Evolutionary conservation across 2,797 vertebrate species (phyloP).

Genomic region (Argya squamiceps): DNA sequence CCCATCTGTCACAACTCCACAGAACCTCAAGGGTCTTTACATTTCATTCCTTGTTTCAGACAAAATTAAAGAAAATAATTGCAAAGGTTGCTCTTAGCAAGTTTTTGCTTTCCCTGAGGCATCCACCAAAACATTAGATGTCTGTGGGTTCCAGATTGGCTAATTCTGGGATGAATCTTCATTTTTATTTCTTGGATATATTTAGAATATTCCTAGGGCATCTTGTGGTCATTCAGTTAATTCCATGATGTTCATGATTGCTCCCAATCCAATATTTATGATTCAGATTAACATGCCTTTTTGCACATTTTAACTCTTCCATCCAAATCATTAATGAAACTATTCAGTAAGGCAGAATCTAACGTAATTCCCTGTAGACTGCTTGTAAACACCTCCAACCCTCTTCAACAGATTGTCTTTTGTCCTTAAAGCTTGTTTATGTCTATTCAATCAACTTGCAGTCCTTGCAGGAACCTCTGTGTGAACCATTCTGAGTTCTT

Average conservation of each 20-base stretch:
- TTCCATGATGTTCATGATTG: neutral
- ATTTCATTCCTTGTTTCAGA: neutral
- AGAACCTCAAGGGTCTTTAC: neutral
- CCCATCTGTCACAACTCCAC: neutral
- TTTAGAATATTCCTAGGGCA: neutral
- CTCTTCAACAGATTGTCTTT: neutral
- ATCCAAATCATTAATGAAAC: neutral
- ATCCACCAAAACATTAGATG: neutral
- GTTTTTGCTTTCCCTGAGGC: neutral
- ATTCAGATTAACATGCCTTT: neutral
- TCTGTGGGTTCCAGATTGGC: neutral
- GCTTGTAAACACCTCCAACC: neutral
- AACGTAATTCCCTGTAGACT: neutral
- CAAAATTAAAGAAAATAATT: neutral
- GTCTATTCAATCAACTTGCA: neutral
- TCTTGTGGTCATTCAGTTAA: neutral
- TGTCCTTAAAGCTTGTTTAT: neutral
- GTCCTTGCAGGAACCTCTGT: neutral
- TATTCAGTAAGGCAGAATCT: neutral
- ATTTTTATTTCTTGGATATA: neutral
- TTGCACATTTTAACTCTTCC: neutral
- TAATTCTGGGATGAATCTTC: neutral
- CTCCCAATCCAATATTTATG: neutral
- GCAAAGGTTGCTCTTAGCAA: neutral
- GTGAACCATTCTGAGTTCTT: neutral